phyloP scores from a whole-genome alignment of 2,888 invertebrate genomes.

The Coremacera marginata region DNA sequence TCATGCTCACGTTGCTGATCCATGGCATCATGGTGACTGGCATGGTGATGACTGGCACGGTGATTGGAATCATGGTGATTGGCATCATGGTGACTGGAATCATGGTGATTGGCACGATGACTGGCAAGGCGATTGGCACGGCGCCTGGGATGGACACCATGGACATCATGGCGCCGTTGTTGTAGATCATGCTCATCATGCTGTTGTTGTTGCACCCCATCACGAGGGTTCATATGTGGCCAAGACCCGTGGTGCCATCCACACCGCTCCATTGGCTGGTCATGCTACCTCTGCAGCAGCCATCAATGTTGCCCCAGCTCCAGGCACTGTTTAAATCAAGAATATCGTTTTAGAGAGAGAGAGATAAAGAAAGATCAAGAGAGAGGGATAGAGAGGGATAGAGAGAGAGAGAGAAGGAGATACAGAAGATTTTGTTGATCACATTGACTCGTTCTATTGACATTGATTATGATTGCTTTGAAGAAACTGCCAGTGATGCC shows the following conservation, averaged over 20 bases:
- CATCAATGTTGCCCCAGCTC: constrained; percentile 66
- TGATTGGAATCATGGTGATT: constrained; percentile 13
- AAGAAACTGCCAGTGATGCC: constrained; percentile 13
- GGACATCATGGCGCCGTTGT: neutral
- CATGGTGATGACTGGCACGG: constrained; percentile 10
- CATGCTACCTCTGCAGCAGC: constrained; percentile 67
- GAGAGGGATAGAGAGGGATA: neutral
- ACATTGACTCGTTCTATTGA: constrained; percentile 17
- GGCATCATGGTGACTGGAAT: constrained; percentile 20
- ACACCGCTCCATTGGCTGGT: constrained; percentile 67
- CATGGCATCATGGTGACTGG: constrained; percentile 14
- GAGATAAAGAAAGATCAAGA: neutral
- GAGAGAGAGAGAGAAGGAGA: constrained; percentile 22
- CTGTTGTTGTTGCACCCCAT: constrained; percentile 56
- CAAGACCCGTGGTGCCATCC: constrained; percentile 67
- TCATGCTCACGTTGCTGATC: constrained; percentile 49
- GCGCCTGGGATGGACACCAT: constrained; percentile 3
- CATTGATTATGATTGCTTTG: neutral
- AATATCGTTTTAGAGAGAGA: neutral
- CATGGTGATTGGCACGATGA: constrained; percentile 23
- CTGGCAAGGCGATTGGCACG: constrained; percentile 33
- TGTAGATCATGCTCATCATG: constrained; percentile 42
- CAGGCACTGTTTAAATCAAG: constrained; percentile 60
- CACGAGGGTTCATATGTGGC: constrained; percentile 67
- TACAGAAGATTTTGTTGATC: neutral